Percentiles rank a stretch among this genome's conserved stretches.
phyloP scores from a whole-genome alignment of 2,888 invertebrate species.

The Caenorhabditis sp. region DNA sequence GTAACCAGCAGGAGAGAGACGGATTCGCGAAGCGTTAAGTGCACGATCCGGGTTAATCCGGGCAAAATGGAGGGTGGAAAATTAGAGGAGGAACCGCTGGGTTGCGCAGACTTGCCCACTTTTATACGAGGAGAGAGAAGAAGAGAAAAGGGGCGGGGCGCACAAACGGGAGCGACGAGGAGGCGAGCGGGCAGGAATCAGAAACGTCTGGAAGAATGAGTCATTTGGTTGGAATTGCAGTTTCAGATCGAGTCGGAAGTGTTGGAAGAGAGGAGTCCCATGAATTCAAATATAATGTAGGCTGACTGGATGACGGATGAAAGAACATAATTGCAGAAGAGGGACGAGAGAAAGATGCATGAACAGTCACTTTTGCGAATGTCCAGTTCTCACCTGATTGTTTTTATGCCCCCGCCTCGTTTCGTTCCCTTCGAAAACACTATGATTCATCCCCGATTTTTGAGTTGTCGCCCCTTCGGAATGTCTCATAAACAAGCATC shows the following conservation, averaged over 20 bases:
- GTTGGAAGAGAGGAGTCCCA: too few relatives aligned
- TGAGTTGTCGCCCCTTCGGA: neutral
- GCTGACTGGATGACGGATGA: neutral
- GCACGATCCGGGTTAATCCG: constrained; percentile 53
- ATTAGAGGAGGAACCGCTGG: constrained; percentile 15
- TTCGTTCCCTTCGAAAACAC: neutral
- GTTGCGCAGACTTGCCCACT: constrained; percentile 37
- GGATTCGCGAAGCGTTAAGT: constrained; percentile 46
- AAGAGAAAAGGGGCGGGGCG: constrained; percentile 24
- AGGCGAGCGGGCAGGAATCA: constrained; percentile 5
- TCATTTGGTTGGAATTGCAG: constrained; percentile 34
- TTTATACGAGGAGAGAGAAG: constrained; percentile 35
- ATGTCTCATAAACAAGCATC: neutral
- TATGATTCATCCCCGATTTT: neutral
- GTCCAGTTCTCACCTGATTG: constrained; percentile 32
- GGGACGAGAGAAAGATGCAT: neutral
- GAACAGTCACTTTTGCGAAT: constrained; percentile 4
- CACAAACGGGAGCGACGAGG: constrained; percentile 33
- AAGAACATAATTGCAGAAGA: neutral
- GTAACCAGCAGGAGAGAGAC: constrained; percentile 27
- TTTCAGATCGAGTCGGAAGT: too few relatives aligned
- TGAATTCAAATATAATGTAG: too few relatives aligned
- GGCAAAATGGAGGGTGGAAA: constrained; percentile 20
- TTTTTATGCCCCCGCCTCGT: constrained; percentile 5
- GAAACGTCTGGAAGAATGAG: constrained; percentile 43